Base-by-base conservation (phyloP, 2,113 vertebrate genomes). In the Lasiurus cinereus region DNA sequence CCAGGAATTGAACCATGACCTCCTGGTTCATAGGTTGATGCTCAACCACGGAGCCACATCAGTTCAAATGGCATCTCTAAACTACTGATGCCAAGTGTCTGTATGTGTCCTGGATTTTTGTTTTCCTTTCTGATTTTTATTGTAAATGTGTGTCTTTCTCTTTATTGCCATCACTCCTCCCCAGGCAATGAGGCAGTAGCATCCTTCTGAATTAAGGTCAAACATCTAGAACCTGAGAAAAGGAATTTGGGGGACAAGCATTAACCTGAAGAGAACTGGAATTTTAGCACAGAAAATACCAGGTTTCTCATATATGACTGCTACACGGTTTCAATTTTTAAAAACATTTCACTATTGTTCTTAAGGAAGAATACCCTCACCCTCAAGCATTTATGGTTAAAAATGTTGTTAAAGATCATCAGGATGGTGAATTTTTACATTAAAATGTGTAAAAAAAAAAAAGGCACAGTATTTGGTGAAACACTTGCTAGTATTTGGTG, bases 301-400 rank as follows among this genome's bases (percentile, higher is more conserved):
- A 83, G 13, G 16, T 66, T 83, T 78, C 62, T 46, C 29, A 85
- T 36, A 46, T 10, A 14, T 54, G 36, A 22, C 72, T 72, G 29
- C 36, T 9, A 15, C 54, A 29, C 36, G 31, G 9, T 27, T 72
- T 56, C 24, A 2, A 31, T 39, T 88, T 50, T 88, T 33, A 11
- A 19, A 83, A 74, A 91, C 2, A 2, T 78, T 77, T 73, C 21
- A 66, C 8, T 67, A 24, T 54, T 87, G 19, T 72, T 93, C 39
- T 33, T 52, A 29, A 72, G 59, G 66, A 77, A 90, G 3, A 72
- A 84, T 5, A 88, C 3, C 18, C 24, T 64, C 48, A 67, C 18
- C 82, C 4, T 91, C n/a, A 16, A 86, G 87, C 73, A 72, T 56
- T 66, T 94, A 83, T 66, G 39, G 24, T 76, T 48, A 77, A 90